Evolutionary conservation across 2,113 vertebrate species (phyloP).

Genomic region (Catagonus wagneri): DNA sequence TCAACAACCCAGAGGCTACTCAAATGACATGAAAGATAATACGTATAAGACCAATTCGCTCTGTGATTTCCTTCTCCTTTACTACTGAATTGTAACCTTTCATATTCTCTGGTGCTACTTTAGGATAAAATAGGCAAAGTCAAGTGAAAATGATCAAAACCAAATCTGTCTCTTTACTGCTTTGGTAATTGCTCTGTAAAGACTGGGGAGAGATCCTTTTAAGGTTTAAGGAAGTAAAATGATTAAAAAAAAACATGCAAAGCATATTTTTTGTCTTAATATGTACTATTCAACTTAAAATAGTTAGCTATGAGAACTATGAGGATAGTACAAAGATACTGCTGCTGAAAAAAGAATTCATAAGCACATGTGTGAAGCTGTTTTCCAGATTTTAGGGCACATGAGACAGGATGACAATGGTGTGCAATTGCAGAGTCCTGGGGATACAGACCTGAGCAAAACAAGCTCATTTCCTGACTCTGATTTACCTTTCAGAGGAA

Average conservation of each 20-base stretch:
- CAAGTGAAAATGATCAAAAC: not conserved
- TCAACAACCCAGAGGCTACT: not conserved
- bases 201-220: not conserved
- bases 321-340: not conserved
- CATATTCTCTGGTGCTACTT: not conserved
- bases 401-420: not conserved
- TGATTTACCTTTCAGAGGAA: not conserved
- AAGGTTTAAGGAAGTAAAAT: not conserved
- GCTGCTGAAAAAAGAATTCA: not conserved
- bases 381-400: not conserved
- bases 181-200: not conserved
- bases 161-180: not conserved
- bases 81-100: not conserved
- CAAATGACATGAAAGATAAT: constrained; percentile 26
- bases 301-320: not conserved
- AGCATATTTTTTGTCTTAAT: not conserved
- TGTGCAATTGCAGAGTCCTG: not conserved
- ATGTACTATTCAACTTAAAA: not conserved
- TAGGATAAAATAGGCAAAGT: not conserved
- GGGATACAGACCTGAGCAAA: not conserved
- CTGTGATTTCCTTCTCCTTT: not conserved
- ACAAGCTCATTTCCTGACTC: not conserved
- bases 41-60: not conserved
- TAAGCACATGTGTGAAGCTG: not conserved
- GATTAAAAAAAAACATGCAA: not conserved